A percentile compares a stretch with the other conserved stretches of the same genome.
phyloP scores from a whole-genome alignment of 2,113 vertebrate genomes.

The Rynchops niger region DNA sequence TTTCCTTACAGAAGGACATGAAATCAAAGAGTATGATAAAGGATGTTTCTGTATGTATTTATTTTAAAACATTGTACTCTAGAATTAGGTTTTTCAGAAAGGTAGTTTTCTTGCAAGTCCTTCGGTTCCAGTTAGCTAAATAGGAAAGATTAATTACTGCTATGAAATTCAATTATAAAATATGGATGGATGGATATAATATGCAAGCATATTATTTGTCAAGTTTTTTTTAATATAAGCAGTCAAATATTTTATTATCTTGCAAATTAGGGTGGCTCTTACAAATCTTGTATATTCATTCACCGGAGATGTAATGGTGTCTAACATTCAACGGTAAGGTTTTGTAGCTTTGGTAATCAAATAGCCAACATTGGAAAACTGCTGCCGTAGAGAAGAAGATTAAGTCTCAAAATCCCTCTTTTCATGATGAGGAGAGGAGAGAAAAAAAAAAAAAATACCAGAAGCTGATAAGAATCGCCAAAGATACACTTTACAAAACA shows the following conservation, averaged over 20 bases:
- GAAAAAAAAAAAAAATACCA: neutral
- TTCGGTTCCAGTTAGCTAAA: neutral
- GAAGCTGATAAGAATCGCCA: neutral
- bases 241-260: neutral
- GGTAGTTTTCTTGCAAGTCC: neutral
- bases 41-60: neutral
- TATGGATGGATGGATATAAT: neutral
- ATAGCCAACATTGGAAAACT: neutral
- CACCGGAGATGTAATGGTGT: neutral
- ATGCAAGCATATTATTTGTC: neutral
- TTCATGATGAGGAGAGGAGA: fast-evolving
- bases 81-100: neutral
- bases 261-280: neutral
- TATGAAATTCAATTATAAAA: neutral
- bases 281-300: neutral
- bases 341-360: neutral
- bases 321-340: neutral
- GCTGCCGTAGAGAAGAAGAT: neutral
- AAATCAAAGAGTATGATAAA: neutral
- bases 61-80: neutral
- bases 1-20: neutral
- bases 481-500: neutral
- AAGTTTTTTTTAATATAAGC: neutral
- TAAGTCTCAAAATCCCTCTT: neutral
- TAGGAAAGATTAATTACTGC: neutral